Base-by-base conservation (phyloP, 30 jellyfish, hydroid and myxozoan genomes). In the Morbakka virulenta region DNA sequence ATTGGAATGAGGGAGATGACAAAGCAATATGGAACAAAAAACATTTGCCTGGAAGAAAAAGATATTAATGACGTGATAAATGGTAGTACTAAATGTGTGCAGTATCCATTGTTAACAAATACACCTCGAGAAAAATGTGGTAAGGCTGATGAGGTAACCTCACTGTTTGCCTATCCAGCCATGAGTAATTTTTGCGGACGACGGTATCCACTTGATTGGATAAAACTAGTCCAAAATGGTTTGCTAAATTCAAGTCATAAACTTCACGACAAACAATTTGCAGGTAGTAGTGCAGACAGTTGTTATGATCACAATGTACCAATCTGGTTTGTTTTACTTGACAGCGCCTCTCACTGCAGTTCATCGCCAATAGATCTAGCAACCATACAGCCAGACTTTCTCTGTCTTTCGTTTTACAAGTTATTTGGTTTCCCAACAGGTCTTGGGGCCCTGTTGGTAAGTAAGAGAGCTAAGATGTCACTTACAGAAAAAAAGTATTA, bases 381-480 rank as follows among this genome's bases (percentile, higher is more conserved):
- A 1, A 12, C 35, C n/a, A 51, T 57, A 13, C 34, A 35, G 1
- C 84, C 92, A 0, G 92, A 80, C 47, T 80, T 80, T 62, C 57
- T 80, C 1, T 52, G 63, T 4, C 31, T 80, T 17, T 80, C 92
- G 17, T 80, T 80, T 68, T 80, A 80, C 28, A 80, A 80, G 29
- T 29, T 80, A 52, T 80, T 80, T 70, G 92, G 92, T 33, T 80
- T 67, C 36, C 92, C 92, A 32, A 80, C 92, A 13, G 92, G 92
- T 22, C 52, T 80, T 51, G 92, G 92, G 35, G 92, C 92, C 33
- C 64, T 80, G 2, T 61, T 80, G 23, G 62, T 80, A 3, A 51
- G 65, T 29, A 21, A 67, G 1, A 82, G 70, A 48, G 84, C 92
- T 0, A 64, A 31, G 27, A 0, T 50, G 1, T 24, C 79, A 2